phyloP scores from a whole-genome alignment of 2,797 vertebrate genomes.

The Numenius phaeopus region DNA sequence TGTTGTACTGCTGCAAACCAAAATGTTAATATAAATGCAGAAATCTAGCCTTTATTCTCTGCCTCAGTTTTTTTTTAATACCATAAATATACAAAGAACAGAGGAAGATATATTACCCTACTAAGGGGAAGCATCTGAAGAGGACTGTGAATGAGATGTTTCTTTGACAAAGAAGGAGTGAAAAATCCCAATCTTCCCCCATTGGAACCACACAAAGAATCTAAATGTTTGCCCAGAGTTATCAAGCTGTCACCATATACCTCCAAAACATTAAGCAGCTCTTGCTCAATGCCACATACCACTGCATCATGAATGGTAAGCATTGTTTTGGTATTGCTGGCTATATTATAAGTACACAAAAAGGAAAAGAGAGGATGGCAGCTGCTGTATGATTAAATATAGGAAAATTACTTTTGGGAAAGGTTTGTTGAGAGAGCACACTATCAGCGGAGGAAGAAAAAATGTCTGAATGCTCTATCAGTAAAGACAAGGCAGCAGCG shows the following conservation, averaged over 20 bases:
- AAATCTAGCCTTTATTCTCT: neutral
- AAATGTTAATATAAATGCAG: neutral
- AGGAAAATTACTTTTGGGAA: conserved; percentile 13
- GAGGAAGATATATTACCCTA: neutral
- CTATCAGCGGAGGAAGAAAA: neutral
- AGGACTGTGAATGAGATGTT: neutral
- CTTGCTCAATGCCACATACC: neutral
- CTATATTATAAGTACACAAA: neutral
- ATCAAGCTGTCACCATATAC: conserved; percentile 5
- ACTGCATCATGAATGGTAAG: conserved; percentile 27
- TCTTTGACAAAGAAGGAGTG: neutral
- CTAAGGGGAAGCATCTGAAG: neutral
- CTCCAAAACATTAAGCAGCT: conserved; percentile 13
- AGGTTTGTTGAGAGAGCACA: neutral
- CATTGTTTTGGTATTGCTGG: neutral
- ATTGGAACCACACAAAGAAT: neutral
- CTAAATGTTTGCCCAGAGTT: neutral
- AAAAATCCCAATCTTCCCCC: neutral
- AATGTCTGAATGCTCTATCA: conserved; percentile 18
- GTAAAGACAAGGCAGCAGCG: neutral
- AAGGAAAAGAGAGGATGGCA: neutral
- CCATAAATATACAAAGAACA: neutral
- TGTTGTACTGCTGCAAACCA: neutral
- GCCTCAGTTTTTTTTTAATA: neutral
- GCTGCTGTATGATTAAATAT: conserved; percentile 16